These are phyloP conservation scores for Drosophila peninsularis DNA, from an alignment of 2,888 invertebrate species.

Conservation along the genomic window DNA sequence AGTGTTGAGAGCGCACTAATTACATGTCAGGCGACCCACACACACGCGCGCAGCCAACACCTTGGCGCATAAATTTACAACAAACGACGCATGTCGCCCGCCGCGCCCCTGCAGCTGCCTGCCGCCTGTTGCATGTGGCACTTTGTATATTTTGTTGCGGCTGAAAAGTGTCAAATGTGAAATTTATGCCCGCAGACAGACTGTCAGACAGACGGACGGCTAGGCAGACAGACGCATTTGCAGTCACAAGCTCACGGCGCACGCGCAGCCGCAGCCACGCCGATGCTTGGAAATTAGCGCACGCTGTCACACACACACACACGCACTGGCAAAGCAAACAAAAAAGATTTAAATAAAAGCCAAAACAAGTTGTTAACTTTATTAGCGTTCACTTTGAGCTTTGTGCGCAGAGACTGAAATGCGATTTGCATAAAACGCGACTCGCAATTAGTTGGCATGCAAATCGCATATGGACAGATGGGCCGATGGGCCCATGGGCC, in stretches of 20 bases:
- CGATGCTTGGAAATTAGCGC: conserved; percentile 52
- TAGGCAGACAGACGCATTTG: conserved; percentile 28
- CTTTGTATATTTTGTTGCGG: conserved; percentile 46
- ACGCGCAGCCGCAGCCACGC: conserved; percentile 38
- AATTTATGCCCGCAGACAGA: conserved; percentile 69
- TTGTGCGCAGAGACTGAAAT: conserved; percentile 34
- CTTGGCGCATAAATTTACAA: conserved; percentile 76
- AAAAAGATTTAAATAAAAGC: conserved; percentile 43
- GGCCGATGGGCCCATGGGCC: conserved; percentile 1
- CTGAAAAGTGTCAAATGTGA: conserved; percentile 78
- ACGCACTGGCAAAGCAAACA: background rate
- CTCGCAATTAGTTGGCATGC: conserved; percentile 69
- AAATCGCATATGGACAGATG: conserved; percentile 52
- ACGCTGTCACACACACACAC: conserved; percentile 18
- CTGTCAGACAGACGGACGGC: conserved; percentile 12
- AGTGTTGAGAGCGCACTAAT: conserved; percentile 78
- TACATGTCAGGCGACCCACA: conserved; percentile 72
- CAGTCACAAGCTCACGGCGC: conserved; percentile 34
- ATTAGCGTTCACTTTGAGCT: conserved; percentile 48
- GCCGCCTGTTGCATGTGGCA: conserved; percentile 49
- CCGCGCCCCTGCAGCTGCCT: conserved; percentile 8
- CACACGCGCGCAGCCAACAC: conserved; percentile 64
- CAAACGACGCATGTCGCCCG: conserved; percentile 75
- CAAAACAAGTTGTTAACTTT: conserved; percentile 71
- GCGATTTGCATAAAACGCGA: conserved; percentile 60